Base-by-base conservation (phyloP, 2,113 vertebrate species). In the Probosciger aterrimus region DNA sequence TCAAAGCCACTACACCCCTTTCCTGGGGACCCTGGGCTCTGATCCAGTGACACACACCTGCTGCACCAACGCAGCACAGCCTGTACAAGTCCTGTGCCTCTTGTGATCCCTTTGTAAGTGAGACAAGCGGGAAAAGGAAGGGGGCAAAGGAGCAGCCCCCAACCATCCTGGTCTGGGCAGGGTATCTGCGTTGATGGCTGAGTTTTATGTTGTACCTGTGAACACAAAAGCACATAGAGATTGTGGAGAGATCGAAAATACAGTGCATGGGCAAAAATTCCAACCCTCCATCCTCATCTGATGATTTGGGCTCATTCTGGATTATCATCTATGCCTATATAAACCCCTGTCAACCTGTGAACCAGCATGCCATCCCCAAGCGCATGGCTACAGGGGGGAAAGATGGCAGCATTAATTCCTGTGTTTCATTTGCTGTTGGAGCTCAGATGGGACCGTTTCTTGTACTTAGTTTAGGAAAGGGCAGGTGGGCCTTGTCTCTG, bases 391-490 rank as follows among this genome's bases (percentile, higher is more conserved):
- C 20, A 31, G 18, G 6, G 30, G 11, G 14, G 44, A 64, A 60
- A 76, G 12, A 37, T 76, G 25, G 18, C 6, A 4, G 16, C 59
- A 57, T 64, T 73, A 31, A 59, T 65, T 84, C 69, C 11, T 62
- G 7, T 22, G 3, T 86, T 93, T 91, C 18, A 30, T 49, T 33
- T 74, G 24, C 43, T 68, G 33, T 6, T 76, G 70, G 50, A 88
- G 50, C 60, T 84, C 41, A 78, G 28, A 44, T 75, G 53, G 10
- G 27, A 37, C 49, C 59, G 11, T 85, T 89, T 78, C 57, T 82
- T 65, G 43, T 43, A 31, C 83, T 92, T 77, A 39, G 12, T 82
- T 95, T 86, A 43, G 79, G 90, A 70, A 68, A 37, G 43, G 35
- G 55, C 77, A 75, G 69, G 76, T 83, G 69, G 70, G 53, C 27